A percentile compares a stretch with the other conserved stretches of the same genome.
Evolutionary conservation across 2,797 vertebrate species (phyloP).

Genomic region (Semaprochilodus insignis): DNA sequence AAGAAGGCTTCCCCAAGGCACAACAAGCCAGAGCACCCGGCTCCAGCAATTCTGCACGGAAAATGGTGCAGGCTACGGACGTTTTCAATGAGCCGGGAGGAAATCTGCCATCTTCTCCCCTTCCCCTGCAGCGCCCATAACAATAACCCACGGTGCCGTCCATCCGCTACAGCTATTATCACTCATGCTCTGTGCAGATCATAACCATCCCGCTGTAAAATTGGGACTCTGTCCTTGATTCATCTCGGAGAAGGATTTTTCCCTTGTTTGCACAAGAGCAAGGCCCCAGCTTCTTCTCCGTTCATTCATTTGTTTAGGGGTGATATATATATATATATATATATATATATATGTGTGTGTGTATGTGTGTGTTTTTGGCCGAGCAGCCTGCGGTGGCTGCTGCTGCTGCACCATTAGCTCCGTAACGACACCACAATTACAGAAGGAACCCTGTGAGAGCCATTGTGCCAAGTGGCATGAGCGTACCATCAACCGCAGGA

Average conservation of each 20-base stretch:
- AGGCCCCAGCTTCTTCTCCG: constrained; percentile 17
- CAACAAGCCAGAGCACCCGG: background rate
- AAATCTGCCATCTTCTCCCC: constrained; percentile 39
- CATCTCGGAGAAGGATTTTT: constrained; percentile 46
- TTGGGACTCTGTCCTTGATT: constrained; percentile 48
- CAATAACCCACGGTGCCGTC: constrained; percentile 51
- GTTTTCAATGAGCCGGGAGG: constrained; percentile 50
- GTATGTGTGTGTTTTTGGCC: constrained; percentile 14
- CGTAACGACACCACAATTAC: constrained; percentile 63
- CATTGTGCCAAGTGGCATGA: constrained; percentile 49
- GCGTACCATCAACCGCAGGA: constrained; percentile 46
- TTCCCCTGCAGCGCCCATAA: constrained; percentile 44
- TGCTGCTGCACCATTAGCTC: constrained; percentile 61
- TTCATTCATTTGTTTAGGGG: constrained; percentile 19
- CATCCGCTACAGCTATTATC: constrained; percentile 53
- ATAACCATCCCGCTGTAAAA: constrained; percentile 55
- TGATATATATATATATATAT: background rate
- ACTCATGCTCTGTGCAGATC: constrained; percentile 37
- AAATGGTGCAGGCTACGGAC: constrained; percentile 5
- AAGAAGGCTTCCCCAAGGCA: background rate
- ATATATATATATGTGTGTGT: no score
- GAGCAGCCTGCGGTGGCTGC: constrained; percentile 29
- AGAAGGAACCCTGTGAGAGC: constrained; percentile 32
- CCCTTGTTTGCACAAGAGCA: constrained; percentile 43
- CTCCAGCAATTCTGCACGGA: constrained; percentile 21